Evolutionary conservation across 2,888 invertebrate genomes (phyloP), one percentile per base, ranked within the genome.

Genomic region (Cancer borealis): DNA sequence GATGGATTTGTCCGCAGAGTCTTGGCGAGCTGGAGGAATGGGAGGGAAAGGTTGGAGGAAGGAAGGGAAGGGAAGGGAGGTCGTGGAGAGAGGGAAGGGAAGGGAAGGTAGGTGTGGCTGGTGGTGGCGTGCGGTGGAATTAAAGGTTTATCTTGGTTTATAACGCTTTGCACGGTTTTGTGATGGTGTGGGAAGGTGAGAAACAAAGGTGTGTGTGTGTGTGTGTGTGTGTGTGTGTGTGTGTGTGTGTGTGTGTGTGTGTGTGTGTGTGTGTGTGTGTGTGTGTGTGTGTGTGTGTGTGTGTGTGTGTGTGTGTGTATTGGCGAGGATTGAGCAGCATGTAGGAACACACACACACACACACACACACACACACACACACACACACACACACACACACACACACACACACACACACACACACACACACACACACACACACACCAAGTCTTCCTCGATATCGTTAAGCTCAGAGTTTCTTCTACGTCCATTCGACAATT

Each of bases 231-330:
- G 66, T 66, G 66, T 66, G 66, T 66, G n/a, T 66, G 66, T 66
- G 66, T 66, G 66, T 66, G n/a, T 66, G 66, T 66, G 66, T 66
- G 66, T 66, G 66, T 66, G 66, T 66, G 66, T 66, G 66, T 66
- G 66, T 66, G 66, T 66, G 66, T 66, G 66, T 66, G 66, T 66
- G 66, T 66, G 66, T 66, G 66, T 66, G 66, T n/a, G n/a, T 66
- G 66, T 66, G 66, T 66, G 66, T 66, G 66, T 66, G 66, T 66
- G 66, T 66, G 66, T 66, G n/a, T 66, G n/a, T 66, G 66, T n/a
- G n/a, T 66, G 66, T 66, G 66, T 66, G 66, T 66, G 66, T 14
- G 21, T 14, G 66, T 17, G 21, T 66, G 14, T n/a, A n/a, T n/a
- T n/a, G n/a, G n/a, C n/a, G n/a, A n/a, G n/a, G n/a, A n/a, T n/a